phyloP scores from a whole-genome alignment of 37 sponge, comb jelly and placozoan species.

The Beroe ovata region DNA sequence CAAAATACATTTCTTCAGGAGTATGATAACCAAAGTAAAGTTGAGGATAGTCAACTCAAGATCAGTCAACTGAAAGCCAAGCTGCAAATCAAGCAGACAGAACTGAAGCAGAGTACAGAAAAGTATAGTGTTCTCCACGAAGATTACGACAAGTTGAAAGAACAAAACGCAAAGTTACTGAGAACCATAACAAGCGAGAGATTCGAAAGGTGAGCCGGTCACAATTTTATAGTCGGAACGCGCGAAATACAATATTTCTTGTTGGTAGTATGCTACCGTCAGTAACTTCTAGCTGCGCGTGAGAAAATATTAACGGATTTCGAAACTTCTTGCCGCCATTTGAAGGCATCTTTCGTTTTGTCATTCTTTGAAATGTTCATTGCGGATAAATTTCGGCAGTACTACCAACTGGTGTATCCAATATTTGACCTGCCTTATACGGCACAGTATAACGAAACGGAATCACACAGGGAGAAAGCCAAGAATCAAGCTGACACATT shows the following conservation, averaged over 20 bases:
- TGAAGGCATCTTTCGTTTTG: too few relatives aligned
- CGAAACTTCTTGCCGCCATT: constrained; percentile 8
- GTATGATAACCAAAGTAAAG: constrained; percentile 24
- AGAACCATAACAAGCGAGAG: constrained; percentile 21
- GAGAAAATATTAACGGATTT: constrained; percentile 20
- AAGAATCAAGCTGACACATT: constrained; percentile 45
- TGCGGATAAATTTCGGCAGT: too few relatives aligned
- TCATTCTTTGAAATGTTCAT: too few relatives aligned
- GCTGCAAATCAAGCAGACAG: constrained; percentile 41
- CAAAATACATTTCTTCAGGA: constrained; percentile 43
- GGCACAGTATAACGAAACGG: too few relatives aligned
- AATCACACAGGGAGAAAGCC: constrained; percentile 59
- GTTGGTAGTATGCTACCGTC: background rate
- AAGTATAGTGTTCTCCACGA: constrained; percentile 24
- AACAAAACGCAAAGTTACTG: constrained; percentile 40
- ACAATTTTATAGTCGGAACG: background rate
- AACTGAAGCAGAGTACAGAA: background rate
- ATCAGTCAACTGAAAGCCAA: constrained; percentile 36
- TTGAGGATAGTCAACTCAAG: constrained; percentile 8
- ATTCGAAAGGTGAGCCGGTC: constrained; percentile 62
- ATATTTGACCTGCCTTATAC: too few relatives aligned
- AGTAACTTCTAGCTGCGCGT: background rate
- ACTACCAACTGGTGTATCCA: too few relatives aligned
- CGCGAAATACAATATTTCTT: background rate
- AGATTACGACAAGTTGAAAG: constrained; percentile 35